phyloP scores from a whole-genome alignment of 2,888 invertebrate genomes.

The Congeria kusceri region DNA sequence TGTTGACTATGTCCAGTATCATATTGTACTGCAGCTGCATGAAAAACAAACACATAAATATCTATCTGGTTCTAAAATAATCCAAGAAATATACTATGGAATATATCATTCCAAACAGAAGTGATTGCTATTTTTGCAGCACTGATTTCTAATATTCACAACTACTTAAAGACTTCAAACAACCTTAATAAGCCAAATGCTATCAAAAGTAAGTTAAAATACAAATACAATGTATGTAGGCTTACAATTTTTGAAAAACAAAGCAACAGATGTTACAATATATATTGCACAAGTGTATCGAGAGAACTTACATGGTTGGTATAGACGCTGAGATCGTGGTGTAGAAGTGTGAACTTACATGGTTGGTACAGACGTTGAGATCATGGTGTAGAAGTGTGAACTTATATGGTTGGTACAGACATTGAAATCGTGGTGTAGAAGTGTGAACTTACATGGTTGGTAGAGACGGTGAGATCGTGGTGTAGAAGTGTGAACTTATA shows the following conservation, averaged over 20 bases:
- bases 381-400: slow-evolving; percentile 86
- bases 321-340: slow-evolving; percentile 99
- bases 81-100: not conserved
- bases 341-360: slow-evolving; percentile 94
- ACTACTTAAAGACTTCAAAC: too few species aligned
- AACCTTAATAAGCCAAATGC: too few species aligned
- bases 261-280: too few species aligned
- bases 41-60: not conserved
- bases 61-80: not conserved
- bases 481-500: not conserved
- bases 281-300: too few species aligned
- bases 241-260: too few species aligned
- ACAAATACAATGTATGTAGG: too few species aligned
- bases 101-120: not conserved
- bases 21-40: slow-evolving; percentile 92
- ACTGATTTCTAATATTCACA: too few species aligned
- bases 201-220: too few species aligned
- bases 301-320: slow-evolving; percentile 88
- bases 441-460: not conserved
- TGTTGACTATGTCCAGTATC: slow-evolving; percentile 99
- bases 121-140: too few species aligned
- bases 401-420: slow-evolving; percentile 4
- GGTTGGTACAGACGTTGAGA: slow-evolving; percentile 4
- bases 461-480: not conserved
- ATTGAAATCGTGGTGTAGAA: slow-evolving; percentile 8